Conservation (phyloP, 2,888 invertebrate genomes). For the Cremastobaeus sp. region DNA sequence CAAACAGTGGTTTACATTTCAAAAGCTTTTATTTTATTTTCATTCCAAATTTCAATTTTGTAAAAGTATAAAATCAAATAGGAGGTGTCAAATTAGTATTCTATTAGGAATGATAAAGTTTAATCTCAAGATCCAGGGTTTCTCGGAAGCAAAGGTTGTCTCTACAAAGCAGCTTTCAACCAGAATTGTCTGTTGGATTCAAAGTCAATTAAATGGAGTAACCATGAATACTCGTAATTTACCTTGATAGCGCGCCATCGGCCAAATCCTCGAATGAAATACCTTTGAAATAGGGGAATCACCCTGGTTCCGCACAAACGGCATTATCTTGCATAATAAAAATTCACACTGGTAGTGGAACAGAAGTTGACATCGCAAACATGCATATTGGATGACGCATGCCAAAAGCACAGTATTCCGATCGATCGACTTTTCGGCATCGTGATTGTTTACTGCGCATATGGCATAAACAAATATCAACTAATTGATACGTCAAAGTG, state of each 20-base stretch:
- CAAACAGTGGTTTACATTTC: too few relatives aligned
- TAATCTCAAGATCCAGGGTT: too few relatives aligned
- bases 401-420: neutral
- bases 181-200: too few relatives aligned
- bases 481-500: slow-evolving; percentile 1
- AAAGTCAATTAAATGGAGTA: slow-evolving; percentile 19
- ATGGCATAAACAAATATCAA: slow-evolving; percentile 4
- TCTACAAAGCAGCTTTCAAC: too few relatives aligned
- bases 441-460: too few relatives aligned
- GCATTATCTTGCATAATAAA: slow-evolving; percentile 16
- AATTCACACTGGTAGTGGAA: too few relatives aligned
- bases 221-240: slow-evolving; percentile 29
- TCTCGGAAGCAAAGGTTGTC: too few relatives aligned
- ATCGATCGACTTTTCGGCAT: neutral
- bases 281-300: slow-evolving; percentile 6
- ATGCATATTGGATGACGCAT: slow-evolving; percentile 5
- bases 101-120: too few relatives aligned
- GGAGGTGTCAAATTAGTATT: too few relatives aligned
- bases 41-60: too few relatives aligned
- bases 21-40: too few relatives aligned
- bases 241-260: slow-evolving; percentile 16
- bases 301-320: slow-evolving; percentile 19
- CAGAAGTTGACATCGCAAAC: neutral
- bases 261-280: slow-evolving; percentile 5
- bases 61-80: too few relatives aligned